Conservation (phyloP, 2,888 invertebrate genomes). For the Hemithea aestivaria region DNA sequence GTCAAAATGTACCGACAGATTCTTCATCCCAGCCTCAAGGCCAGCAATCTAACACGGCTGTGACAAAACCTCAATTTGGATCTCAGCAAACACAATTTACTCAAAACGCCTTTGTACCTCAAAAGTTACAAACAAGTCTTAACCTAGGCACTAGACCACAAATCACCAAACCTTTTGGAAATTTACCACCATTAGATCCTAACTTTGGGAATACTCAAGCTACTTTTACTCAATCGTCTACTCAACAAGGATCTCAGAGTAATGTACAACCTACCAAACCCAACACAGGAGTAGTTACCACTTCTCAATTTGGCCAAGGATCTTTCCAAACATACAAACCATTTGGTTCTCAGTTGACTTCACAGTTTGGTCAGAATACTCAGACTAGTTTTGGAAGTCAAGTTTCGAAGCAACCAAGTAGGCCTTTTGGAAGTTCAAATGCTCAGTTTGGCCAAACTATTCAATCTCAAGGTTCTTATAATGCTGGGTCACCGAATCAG, state of each 20-base stretch:
- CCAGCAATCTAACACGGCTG: slow-evolving; percentile 2
- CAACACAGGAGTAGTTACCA: not conserved
- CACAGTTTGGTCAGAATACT: slow-evolving; percentile 12
- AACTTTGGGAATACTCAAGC: slow-evolving; percentile 26
- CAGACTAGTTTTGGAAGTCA: slow-evolving; percentile 8
- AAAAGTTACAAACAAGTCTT: slow-evolving; percentile 8
- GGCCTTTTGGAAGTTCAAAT: slow-evolving; percentile 2
- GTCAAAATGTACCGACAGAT: slow-evolving; percentile 17
- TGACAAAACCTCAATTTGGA: slow-evolving; percentile 12
- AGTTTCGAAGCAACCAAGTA: not conserved
- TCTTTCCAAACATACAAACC: not conserved
- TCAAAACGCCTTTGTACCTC: slow-evolving; percentile 7
- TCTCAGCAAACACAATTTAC: slow-evolving; percentile 13
- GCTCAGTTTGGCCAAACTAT: slow-evolving; percentile 3
- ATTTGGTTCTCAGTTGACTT: slow-evolving; percentile 6
- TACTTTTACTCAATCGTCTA: too few species aligned
- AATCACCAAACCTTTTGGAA: slow-evolving; percentile 11
- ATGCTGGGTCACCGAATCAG: not conserved
- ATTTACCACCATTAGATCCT: slow-evolving; percentile 7
- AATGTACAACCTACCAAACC: slow-evolving; percentile 14
- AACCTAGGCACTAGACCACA: slow-evolving; percentile 18
- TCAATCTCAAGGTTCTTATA: slow-evolving; percentile 5
- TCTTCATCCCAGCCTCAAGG: slow-evolving; percentile 10
- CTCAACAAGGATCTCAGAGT: slow-evolving; percentile 1
- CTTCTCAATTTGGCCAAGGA: slow-evolving; percentile 8